Evolutionary conservation across 2,797 vertebrate genomes (phyloP).

Genomic region (Acanthornis magna): DNA sequence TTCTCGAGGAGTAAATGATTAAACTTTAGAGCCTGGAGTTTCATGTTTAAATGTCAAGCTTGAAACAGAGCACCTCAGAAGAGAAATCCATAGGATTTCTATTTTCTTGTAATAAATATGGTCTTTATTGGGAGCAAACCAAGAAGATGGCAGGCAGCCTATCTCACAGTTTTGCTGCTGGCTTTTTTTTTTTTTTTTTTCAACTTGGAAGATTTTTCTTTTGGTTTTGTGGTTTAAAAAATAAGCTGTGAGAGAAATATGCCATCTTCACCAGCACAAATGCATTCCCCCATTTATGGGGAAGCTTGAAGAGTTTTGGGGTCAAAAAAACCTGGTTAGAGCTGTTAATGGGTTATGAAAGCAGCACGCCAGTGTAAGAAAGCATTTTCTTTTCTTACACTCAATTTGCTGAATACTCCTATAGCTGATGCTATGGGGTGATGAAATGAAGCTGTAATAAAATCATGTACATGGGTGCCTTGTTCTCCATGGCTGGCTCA

Average conservation of each 20-base stretch:
- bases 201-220: background rate
- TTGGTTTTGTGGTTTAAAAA: background rate
- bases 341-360: background rate
- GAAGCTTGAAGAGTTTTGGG: background rate
- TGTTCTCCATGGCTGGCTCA: background rate
- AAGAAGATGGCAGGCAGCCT: background rate
- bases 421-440: background rate
- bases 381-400: background rate
- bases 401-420: background rate
- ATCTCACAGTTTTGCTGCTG: background rate
- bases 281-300: background rate
- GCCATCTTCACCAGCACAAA: conserved; percentile 14
- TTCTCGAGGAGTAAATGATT: conserved; percentile 56
- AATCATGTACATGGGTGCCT: background rate
- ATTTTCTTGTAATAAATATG: conserved; percentile 63
- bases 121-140: conserved; percentile 54
- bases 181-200: background rate
- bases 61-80: conserved; percentile 44
- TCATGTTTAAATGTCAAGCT: conserved; percentile 68
- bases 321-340: background rate
- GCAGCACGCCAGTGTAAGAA: background rate
- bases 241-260: background rate
- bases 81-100: conserved; percentile 60
- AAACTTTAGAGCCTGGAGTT: conserved; percentile 16
- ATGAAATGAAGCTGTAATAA: background rate